Evolutionary conservation across 2,888 invertebrate species (phyloP).

Genomic region (Drosophila vallismaia): DNA sequence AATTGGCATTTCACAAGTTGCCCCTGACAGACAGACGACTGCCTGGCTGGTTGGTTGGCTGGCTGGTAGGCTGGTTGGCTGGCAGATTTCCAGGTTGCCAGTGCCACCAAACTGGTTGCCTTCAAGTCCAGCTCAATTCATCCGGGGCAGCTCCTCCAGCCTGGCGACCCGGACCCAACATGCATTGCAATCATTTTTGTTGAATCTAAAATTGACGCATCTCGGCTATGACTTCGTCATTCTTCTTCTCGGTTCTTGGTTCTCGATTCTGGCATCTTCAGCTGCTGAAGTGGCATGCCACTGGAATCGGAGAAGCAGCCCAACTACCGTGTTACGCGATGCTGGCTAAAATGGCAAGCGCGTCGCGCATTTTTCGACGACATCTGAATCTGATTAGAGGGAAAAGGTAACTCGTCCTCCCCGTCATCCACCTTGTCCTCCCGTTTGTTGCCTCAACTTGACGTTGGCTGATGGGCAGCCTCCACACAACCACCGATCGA

Average conservation of each 20-base stretch:
- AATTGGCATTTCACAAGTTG: constrained; percentile 80
- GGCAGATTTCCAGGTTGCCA: constrained; percentile 12
- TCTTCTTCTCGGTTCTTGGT: constrained; percentile 48
- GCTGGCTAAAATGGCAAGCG: constrained; percentile 73
- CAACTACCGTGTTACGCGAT: constrained; percentile 76
- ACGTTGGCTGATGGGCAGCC: constrained; percentile 46
- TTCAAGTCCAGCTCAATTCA: constrained; percentile 18
- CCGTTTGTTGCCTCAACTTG: constrained; percentile 42
- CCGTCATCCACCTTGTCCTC: constrained; percentile 26
- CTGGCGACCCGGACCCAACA: constrained; percentile 52
- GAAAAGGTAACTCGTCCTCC: constrained; percentile 34
- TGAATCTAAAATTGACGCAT: constrained; percentile 80
- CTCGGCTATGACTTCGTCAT: constrained; percentile 80
- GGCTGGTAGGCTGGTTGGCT: constrained; percentile 43
- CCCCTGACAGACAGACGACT: constrained; percentile 72
- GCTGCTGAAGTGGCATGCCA: constrained; percentile 15
- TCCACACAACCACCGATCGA: constrained; percentile 29
- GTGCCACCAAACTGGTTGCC: constrained; percentile 30
- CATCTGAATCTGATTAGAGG: constrained; percentile 78
- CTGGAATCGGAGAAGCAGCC: constrained; percentile 19
- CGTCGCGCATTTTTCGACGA: constrained; percentile 80
- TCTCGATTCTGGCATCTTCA: constrained; percentile 15
- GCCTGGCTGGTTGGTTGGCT: constrained; percentile 37
- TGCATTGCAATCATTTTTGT: constrained; percentile 80
- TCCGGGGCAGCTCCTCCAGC: constrained; percentile 9